Evolutionary conservation across 1,140 invertebrate species (phyloP).

Genomic region (Hydropsyche tenuis): DNA sequence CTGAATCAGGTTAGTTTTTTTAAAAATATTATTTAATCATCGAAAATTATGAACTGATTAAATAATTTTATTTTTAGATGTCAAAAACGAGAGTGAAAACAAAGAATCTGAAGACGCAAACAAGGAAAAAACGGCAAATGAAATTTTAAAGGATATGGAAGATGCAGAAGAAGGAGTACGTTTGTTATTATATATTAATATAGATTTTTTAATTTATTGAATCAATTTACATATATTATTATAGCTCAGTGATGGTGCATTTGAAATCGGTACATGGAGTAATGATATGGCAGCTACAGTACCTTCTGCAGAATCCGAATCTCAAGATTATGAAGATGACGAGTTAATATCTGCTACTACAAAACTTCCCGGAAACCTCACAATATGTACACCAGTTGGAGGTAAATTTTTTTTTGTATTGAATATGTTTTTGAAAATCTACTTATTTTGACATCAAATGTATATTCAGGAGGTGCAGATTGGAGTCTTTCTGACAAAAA

Average conservation of each 20-base stretch:
- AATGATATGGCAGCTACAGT: conserved; percentile 79
- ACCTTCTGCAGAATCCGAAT: conserved; percentile 48
- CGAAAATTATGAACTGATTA: neutral
- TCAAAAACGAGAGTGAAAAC: conserved; percentile 52
- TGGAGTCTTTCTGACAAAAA: conserved; percentile 55
- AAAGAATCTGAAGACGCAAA: conserved; percentile 44
- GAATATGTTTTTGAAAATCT: conserved; percentile 21
- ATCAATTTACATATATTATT: neutral
- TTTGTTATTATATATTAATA: conserved; percentile 28
- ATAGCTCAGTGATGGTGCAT: conserved; percentile 61
- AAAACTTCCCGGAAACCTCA: conserved; percentile 61
- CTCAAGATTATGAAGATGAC: conserved; percentile 54
- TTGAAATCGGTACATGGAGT: conserved; percentile 90
- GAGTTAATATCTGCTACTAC: conserved; percentile 54
- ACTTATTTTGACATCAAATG: conserved; percentile 6
- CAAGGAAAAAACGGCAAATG: conserved; percentile 58
- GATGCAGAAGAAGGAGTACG: conserved; percentile 53
- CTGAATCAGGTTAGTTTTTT: neutral
- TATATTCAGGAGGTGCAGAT: conserved; percentile 54
- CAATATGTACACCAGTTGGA: conserved; percentile 60
- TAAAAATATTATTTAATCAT: neutral
- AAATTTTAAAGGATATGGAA: conserved; percentile 62
- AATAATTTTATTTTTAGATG: conserved; percentile 50
- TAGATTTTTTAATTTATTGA: neutral
- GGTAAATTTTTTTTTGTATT: conserved; percentile 39